A percentile compares a stretch with the other conserved stretches of the same genome.
Evolutionary conservation across 2,888 invertebrate genomes (phyloP).

Genomic region (Plutella xylostella): DNA sequence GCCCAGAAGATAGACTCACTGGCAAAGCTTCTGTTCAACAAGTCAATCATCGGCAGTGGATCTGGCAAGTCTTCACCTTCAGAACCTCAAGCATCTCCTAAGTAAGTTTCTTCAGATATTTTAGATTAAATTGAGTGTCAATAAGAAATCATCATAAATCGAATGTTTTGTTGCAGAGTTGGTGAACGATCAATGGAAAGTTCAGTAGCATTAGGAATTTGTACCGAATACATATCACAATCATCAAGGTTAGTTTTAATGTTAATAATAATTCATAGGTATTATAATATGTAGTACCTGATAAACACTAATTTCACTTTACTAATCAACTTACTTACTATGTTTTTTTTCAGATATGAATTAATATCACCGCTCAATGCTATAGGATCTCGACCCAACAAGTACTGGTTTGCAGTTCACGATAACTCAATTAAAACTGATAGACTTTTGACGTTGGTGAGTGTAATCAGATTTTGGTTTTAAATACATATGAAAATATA

Average conservation of each 20-base stretch:
- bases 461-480: constrained; percentile 6
- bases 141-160: background rate
- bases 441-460: constrained; percentile 78
- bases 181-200: constrained; percentile 55
- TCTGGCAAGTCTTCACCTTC: constrained; percentile 60
- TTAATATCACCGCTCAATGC: constrained; percentile 83
- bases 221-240: constrained; percentile 54
- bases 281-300: background rate
- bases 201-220: constrained; percentile 54
- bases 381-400: constrained; percentile 86
- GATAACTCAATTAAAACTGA: constrained; percentile 85
- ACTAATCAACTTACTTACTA: constrained; percentile 1
- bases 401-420: constrained; percentile 92
- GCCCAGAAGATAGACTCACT: constrained; percentile 81
- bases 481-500: background rate
- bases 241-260: constrained; percentile 39
- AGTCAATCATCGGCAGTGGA: constrained; percentile 56
- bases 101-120: constrained; percentile 25
- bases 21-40: constrained; percentile 80
- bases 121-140: background rate
- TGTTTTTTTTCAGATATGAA: constrained; percentile 71
- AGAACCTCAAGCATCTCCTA: constrained; percentile 50
- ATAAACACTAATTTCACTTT: background rate
- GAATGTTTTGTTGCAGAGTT: constrained; percentile 26
- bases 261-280: too few relatives aligned